Evolutionary conservation across 2,113 vertebrate species (phyloP).

Genomic region (Megalops atlanticus): DNA sequence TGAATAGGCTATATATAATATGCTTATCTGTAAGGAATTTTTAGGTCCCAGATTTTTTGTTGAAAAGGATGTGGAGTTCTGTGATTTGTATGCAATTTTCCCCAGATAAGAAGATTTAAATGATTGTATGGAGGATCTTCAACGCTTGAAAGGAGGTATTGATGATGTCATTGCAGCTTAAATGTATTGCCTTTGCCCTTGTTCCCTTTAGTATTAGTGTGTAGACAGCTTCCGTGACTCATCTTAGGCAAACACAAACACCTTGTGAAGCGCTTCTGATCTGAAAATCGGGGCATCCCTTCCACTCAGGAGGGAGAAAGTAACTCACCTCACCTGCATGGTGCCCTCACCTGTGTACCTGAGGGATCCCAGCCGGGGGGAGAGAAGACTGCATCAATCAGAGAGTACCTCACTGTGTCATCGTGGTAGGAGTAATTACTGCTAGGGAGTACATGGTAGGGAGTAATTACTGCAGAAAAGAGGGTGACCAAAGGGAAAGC

Average conservation of each 20-base stretch:
- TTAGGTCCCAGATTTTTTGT: neutral
- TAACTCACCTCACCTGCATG: neutral
- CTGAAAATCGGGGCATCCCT: neutral
- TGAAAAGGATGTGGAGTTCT: neutral
- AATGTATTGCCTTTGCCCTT: neutral
- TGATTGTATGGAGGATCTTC: neutral
- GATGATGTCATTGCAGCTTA: neutral
- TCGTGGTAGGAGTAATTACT: neutral
- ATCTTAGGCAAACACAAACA: neutral
- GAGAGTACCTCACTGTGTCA: neutral
- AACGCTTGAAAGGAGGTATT: neutral
- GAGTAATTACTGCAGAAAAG: neutral
- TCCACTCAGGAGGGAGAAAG: neutral
- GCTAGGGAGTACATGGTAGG: too few species aligned
- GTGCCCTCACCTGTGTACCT: neutral
- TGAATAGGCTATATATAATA: neutral
- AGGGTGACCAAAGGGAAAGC: neutral
- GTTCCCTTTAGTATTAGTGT: neutral
- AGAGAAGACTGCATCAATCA: neutral
- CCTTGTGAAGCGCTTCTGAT: neutral
- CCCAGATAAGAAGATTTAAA: neutral
- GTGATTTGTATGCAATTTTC: neutral
- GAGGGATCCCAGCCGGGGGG: neutral
- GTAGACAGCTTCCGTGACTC: neutral
- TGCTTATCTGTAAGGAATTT: neutral